phyloP scores from a whole-genome alignment of 2,888 invertebrate genomes.

The Automeris io region DNA sequence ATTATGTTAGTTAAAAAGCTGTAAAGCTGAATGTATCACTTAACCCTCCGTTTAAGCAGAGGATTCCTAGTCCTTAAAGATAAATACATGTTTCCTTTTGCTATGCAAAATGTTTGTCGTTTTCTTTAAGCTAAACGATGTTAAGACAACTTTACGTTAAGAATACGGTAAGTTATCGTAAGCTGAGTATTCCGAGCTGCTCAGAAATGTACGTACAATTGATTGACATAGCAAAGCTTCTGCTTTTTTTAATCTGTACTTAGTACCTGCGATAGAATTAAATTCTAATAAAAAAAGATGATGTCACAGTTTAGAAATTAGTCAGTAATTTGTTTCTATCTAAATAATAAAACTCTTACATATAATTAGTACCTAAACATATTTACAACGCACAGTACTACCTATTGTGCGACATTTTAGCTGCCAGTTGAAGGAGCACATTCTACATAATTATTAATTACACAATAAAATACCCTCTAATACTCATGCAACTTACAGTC shows the following conservation, averaged over 20 bases:
- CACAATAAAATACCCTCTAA: constrained; percentile 8
- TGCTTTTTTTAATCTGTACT: not conserved
- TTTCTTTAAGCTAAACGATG: constrained; percentile 59
- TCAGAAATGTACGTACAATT: not conserved
- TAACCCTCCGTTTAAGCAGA: constrained; percentile 52
- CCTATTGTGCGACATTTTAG: constrained; percentile 54
- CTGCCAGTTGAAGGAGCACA: constrained; percentile 67
- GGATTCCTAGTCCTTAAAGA: constrained; percentile 46
- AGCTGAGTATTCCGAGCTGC: not conserved
- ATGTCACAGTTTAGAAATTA: not conserved
- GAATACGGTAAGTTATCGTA: not conserved
- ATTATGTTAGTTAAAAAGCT: constrained; percentile 55
- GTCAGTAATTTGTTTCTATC: constrained; percentile 48
- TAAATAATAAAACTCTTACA: constrained; percentile 55
- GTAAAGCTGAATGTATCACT: constrained; percentile 75
- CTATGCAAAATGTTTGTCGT: constrained; percentile 63
- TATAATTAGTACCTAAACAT: constrained; percentile 52
- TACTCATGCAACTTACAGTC: constrained; percentile 39
- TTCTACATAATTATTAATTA: constrained; percentile 17
- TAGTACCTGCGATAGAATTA: not conserved
- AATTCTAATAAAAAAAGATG: constrained; percentile 1
- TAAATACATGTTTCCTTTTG: constrained; percentile 53
- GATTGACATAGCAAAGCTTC: not conserved
- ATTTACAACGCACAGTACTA: constrained; percentile 64
- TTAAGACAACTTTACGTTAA: constrained; percentile 2